Conservation (phyloP, 2,888 invertebrate genomes). For the Meiosimyza platycephala region DNA sequence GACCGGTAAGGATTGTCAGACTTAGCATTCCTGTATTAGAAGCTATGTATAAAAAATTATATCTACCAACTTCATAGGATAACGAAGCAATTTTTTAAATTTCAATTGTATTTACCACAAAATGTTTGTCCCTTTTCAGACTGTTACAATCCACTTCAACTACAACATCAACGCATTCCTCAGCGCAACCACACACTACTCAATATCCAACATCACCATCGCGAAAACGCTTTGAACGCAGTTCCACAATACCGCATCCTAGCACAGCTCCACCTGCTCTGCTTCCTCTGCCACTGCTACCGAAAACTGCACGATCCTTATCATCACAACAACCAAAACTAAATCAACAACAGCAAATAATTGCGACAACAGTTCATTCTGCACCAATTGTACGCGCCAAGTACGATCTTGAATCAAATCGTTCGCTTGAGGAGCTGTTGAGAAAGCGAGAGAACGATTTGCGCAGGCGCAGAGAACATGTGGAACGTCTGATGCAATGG, state of each 20-base stretch:
- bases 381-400: constrained; percentile 51
- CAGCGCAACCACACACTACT: constrained; percentile 5
- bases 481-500: constrained; percentile 70
- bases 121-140: constrained; percentile 22
- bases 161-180: constrained; percentile 14
- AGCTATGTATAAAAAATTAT: too few species aligned
- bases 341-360: constrained; percentile 34
- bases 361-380: not conserved
- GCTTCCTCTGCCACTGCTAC: constrained; percentile 17
- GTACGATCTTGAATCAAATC: constrained; percentile 53
- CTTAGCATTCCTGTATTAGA: too few species aligned
- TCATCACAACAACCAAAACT: constrained; percentile 27
- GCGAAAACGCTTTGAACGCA: constrained; percentile 22
- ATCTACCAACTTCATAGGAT: too few species aligned
- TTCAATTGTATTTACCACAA: not conserved
- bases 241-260: constrained; percentile 31
- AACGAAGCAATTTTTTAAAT: too few species aligned
- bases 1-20: too few species aligned
- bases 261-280: constrained; percentile 33
- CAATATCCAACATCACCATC: constrained; percentile 42
- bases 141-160: constrained; percentile 32
- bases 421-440: constrained; percentile 57
- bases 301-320: not conserved
- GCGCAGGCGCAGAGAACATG: constrained; percentile 67
- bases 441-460: constrained; percentile 69